Evolutionary conservation across 2,797 vertebrate species (phyloP), one percentile per base, ranked within the genome.

Genomic region (Enteromius radiatus): DNA sequence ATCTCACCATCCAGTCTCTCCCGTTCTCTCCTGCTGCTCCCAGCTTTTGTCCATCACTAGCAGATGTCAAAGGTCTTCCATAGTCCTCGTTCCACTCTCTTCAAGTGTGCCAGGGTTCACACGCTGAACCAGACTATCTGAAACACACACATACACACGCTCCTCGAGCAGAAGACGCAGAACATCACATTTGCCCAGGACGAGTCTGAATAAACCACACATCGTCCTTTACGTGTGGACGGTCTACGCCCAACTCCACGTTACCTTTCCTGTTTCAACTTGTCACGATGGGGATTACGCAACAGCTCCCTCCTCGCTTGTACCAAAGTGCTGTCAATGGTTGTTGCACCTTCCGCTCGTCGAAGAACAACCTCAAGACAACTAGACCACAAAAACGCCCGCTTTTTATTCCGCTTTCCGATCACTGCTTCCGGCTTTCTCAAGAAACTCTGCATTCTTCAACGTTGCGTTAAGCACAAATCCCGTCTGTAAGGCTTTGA

Each of bases 281-380:
- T 3, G 54, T 81, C 79, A 64, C 73, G 91, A 89, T 89, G 88
- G 86, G 85, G 90, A 92, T 91, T 91, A 92, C 91, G 84, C 87
- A 89, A 89, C 90, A 90, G 88, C 91, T 91, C 91, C 91, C 93
- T 90, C 90, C 92, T 92, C 63, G 93, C 93, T 95, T 90, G 90
- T 94, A 95, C 94, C 93, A 95, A 95, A 95, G 94, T 93, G 91
- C 91, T 93, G 92, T 93, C 88, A 80, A 88, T 89, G 88, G 89
- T 91, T 87, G 88, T 91, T 88, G 88, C 89, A 89, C 85, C 90
- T 90, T 76, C 88, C 68, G 87, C 90, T 90, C 88, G 87, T 90
- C 89, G 63, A 80, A 88, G 87, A 91, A 89, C 90, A 80, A 86
- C 87, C 90, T 90, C 90, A 87, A 87, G 89, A 89, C 91, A 86